Base-by-base conservation (phyloP, 1,140 invertebrate species). In the Drosophila sulfurigaster region DNA sequence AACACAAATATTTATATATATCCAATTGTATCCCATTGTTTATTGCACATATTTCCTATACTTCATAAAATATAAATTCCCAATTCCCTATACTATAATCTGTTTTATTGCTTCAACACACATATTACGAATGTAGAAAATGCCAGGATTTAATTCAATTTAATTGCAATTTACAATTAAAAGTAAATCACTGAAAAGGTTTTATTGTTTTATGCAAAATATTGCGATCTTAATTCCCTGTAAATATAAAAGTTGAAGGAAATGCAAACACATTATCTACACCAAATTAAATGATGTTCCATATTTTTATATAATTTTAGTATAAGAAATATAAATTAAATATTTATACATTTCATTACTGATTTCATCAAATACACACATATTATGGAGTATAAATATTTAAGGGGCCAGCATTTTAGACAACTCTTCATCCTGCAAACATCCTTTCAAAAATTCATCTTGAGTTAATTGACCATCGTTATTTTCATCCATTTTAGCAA, bases 401-500 rank as follows among this genome's bases (percentile, higher is more conserved):
- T 97, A 97, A 94, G 97, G 97, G 79, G 97, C 97, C 81, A 99
- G 94, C 97, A 99, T 98, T 93, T 98, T 98, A 63, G 97, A 99
- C 43, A 99, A 95, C 91, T 98, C 97, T 93, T 99, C 98, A 92
- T 99, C 99, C 92, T 99, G 98, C 86, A 99, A 95, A 93, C 99
- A 99, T 51, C 99, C 99, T 93, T 99, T 99, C 28, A 99, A 96
- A 94, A 99, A 99, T 94, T 99, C 99, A 74, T 99, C 98, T 93
- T 99, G 97, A 46, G 98, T 99, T 83, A 99, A 94, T 92, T 99
- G 98, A 49, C 98, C 98, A 93, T 99, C 99, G 93, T 98, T 98
- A 94, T 99, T 99, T 92, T 98, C 96, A 93, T 99, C 99, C 98
- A 99, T 99, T 94, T 99, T 99, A 51, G 97, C 97, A 93, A 99